phyloP scores from a whole-genome alignment of 1,140 invertebrate genomes.

The Neomicropteryx cornuta region DNA sequence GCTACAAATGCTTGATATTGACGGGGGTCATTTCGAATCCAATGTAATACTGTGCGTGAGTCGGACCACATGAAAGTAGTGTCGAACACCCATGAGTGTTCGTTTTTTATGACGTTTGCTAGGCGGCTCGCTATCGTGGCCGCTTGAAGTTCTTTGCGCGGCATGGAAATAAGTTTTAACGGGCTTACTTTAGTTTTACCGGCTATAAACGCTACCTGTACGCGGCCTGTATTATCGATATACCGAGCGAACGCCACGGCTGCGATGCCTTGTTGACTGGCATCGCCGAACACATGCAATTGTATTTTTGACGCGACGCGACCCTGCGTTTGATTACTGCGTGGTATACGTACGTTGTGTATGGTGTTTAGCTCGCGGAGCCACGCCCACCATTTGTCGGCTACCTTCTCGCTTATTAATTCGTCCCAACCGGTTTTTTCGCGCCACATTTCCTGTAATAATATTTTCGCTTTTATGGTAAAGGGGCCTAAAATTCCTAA shows the following conservation, averaged over 20 bases:
- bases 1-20: constrained; percentile 23
- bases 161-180: constrained; percentile 18
- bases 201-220: constrained; percentile 11
- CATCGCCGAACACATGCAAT: constrained; percentile 16
- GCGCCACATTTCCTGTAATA: constrained; percentile 27
- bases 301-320: background rate
- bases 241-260: too few relatives aligned
- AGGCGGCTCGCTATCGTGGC: constrained; percentile 20
- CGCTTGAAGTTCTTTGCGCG: constrained; percentile 24
- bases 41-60: constrained; percentile 14
- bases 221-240: constrained; percentile 4
- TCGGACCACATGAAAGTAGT: constrained; percentile 13
- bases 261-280: constrained; percentile 10
- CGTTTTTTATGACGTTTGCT: constrained; percentile 12
- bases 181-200: constrained; percentile 20
- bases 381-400: constrained; percentile 11
- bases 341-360: constrained; percentile 5
- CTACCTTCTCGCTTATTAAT: constrained; percentile 9
- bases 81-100: constrained; percentile 13
- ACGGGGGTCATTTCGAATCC: constrained; percentile 15
- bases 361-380: background rate
- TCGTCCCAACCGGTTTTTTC: constrained; percentile 23
- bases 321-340: background rate
- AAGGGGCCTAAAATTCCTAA: constrained; percentile 25
- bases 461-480: constrained; percentile 22